Conservation (phyloP, 2,797 vertebrate species). For the Epinephelus malabaricus region DNA sequence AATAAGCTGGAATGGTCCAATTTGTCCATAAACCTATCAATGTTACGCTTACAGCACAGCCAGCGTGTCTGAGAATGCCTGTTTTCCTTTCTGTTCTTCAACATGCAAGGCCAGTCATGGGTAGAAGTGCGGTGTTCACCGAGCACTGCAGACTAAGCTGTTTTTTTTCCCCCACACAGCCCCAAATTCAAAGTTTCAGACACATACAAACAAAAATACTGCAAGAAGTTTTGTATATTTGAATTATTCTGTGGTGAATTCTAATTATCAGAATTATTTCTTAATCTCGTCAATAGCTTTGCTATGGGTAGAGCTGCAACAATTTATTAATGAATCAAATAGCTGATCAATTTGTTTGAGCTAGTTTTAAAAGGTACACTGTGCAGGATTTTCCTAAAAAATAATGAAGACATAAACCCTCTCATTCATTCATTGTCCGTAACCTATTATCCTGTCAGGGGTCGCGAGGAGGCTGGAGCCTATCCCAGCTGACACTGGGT, state of each 20-base stretch:
- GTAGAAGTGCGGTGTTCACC: background rate
- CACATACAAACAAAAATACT: background rate
- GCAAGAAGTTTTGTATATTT: background rate
- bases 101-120: conserved; percentile 25
- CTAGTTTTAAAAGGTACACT: background rate
- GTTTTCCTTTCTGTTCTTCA: conserved; percentile 36
- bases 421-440: no score
- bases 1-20: conserved; percentile 57
- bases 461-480: no score
- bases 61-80: conserved; percentile 28
- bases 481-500: no score
- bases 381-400: no score
- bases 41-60: conserved; percentile 41
- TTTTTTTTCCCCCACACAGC: conserved; percentile 5
- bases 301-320: background rate
- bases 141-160: background rate
- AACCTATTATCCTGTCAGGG: no score
- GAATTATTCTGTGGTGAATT: background rate
- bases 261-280: background rate
- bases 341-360: background rate
- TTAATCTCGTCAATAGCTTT: background rate
- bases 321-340: background rate
- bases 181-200: background rate
- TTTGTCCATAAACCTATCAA: conserved; percentile 67
- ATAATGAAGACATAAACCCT: no score